phyloP scores from a whole-genome alignment of 2,113 vertebrate genomes.

The Tenrec ecaudatus region DNA sequence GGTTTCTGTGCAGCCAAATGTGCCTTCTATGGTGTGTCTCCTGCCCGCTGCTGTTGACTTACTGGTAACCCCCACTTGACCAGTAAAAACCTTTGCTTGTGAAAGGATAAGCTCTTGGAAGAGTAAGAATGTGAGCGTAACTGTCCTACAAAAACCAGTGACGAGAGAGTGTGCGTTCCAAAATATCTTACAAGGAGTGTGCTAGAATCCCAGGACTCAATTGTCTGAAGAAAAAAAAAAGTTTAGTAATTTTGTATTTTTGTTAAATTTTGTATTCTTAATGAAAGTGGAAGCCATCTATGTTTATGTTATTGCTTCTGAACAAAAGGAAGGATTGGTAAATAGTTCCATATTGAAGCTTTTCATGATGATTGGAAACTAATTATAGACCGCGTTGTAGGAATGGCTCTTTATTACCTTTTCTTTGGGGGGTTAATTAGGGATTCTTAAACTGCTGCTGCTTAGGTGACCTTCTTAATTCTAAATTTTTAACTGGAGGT shows the following conservation, averaged over 20 bases:
- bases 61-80: constrained; percentile 64
- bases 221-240: constrained; percentile 49
- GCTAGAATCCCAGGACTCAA: constrained; percentile 52
- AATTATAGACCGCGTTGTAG: background rate
- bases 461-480: constrained; percentile 32
- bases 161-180: constrained; percentile 28
- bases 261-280: constrained; percentile 35
- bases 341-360: constrained; percentile 11
- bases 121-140: constrained; percentile 38
- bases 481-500: constrained; percentile 18
- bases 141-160: constrained; percentile 60
- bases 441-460: constrained; percentile 36
- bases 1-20: constrained; percentile 56
- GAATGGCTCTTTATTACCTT: constrained; percentile 49
- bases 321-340: constrained; percentile 44
- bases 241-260: constrained; percentile 25
- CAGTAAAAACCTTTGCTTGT: constrained; percentile 66
- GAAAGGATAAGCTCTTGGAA: constrained; percentile 27
- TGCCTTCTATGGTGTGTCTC: constrained; percentile 32
- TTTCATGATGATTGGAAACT: constrained; percentile 41
- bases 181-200: constrained; percentile 17
- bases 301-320: background rate
- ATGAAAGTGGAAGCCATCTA: constrained; percentile 6
- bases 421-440: constrained; percentile 18
- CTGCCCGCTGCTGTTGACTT: constrained; percentile 62